Conservation (phyloP, 2,888 invertebrate genomes). For the Rotaria sp. region DNA sequence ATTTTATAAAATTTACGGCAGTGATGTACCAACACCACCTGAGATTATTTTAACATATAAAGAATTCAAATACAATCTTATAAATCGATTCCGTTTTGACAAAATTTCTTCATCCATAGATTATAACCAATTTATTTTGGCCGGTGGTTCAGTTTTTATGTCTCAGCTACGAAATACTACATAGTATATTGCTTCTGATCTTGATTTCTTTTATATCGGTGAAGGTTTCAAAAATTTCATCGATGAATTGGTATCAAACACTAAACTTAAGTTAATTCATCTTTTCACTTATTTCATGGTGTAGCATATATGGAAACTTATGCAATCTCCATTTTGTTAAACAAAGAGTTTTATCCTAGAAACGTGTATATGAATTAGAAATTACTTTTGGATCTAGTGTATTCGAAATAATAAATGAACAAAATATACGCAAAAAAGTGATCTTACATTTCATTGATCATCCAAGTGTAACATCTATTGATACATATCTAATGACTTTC, state of each 20-base stretch:
- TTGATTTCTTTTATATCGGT: no score
- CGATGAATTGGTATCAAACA: neutral
- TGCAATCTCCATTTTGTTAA: neutral
- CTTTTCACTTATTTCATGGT: neutral
- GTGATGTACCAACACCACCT: no score
- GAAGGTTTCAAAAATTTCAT: neutral
- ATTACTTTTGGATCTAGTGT: neutral
- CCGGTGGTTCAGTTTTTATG: neutral
- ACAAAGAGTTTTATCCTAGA: neutral
- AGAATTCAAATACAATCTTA: no score
- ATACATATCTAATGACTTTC: neutral
- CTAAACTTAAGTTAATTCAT: neutral
- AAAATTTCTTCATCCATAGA: neutral
- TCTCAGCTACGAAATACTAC: neutral
- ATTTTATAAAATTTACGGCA: no score
- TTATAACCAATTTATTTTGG: neutral
- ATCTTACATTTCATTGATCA: neutral
- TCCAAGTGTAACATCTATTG: neutral
- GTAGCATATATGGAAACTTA: neutral
- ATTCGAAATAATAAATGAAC: neutral
- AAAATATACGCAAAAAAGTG: neutral
- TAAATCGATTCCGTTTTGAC: neutral
- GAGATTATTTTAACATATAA: no score
- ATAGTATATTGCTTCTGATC: neutral
- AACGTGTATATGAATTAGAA: neutral